phyloP scores from a whole-genome alignment of 2,797 vertebrate genomes.

The Scolopax rusticola region DNA sequence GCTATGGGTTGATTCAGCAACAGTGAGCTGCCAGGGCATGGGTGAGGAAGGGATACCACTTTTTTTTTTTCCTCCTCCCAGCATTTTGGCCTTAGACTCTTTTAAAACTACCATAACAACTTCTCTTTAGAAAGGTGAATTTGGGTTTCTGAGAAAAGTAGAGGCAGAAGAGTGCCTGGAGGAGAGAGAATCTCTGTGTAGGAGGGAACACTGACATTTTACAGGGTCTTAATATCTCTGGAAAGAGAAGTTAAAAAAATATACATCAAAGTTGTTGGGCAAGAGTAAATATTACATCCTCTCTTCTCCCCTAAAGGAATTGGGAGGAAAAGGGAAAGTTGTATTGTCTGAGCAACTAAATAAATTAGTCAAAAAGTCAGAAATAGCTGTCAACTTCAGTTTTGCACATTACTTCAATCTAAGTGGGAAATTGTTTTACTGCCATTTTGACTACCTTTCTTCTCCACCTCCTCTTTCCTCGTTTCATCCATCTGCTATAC shows the following conservation, averaged over 20 bases:
- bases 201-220: not conserved
- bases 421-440: not conserved
- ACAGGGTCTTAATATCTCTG: not conserved
- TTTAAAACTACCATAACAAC: not conserved
- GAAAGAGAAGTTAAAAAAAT: accelerated
- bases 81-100: not conserved
- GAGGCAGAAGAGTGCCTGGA: not conserved
- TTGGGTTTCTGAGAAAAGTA: not conserved
- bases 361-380: not conserved
- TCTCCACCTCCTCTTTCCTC: not conserved
- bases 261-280: not conserved
- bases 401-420: not conserved
- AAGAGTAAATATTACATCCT: not conserved
- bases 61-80: not conserved
- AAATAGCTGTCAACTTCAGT: not conserved
- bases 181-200: not conserved
- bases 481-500: not conserved
- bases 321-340: not conserved
- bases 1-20: not conserved
- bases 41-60: not conserved
- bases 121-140: not conserved
- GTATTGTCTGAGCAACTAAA: not conserved
- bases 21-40: not conserved
- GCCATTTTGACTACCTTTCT: not conserved
- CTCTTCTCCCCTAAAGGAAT: not conserved